A percentile compares a stretch with the other conserved stretches of the same genome.
These are phyloP conservation scores for Whitmania pigra DNA, from an alignment of 1,140 invertebrate species.

Conservation along the genomic window DNA sequence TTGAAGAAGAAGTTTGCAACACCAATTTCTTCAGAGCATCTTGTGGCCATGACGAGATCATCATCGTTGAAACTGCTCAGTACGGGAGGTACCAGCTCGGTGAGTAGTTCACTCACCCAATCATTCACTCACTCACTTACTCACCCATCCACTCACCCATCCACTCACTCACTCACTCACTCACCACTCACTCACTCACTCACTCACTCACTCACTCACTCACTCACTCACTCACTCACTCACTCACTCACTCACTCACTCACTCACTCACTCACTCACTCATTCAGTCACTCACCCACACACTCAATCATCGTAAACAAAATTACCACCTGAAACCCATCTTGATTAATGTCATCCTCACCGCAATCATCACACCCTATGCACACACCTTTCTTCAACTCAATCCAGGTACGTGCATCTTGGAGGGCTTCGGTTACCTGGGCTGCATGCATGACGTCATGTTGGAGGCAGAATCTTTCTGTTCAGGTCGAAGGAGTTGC, in stretches of 20 bases:
- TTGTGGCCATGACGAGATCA: slow-evolving; percentile 8
- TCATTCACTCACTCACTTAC: slow-evolving; percentile 22
- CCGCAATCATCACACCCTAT: not conserved
- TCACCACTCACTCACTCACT: no score
- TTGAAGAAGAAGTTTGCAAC: slow-evolving; percentile 7
- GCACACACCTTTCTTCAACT: not conserved
- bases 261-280: slow-evolving; percentile 22
- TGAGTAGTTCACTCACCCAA: not conserved
- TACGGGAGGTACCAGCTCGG: slow-evolving; percentile 12
- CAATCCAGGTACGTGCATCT: slow-evolving; percentile 12
- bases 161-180: slow-evolving; percentile 22
- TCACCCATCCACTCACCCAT: slow-evolving; percentile 19
- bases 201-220: slow-evolving; percentile 22
- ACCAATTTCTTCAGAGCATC: not conserved
- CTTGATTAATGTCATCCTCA: not conserved
- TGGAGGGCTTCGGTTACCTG: slow-evolving; percentile 16
- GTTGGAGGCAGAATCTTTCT: slow-evolving; percentile 4
- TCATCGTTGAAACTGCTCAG: slow-evolving; percentile 13
- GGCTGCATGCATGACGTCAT: slow-evolving; percentile 20
- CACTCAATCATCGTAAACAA: not conserved
- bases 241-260: slow-evolving; percentile 21
- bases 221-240: slow-evolving; percentile 23
- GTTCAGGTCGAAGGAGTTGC: slow-evolving; percentile 21
- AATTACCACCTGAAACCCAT: not conserved
- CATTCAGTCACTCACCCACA: slow-evolving; percentile 18